Conservation (phyloP, 1,140 invertebrate genomes). For the Euglossa dilemma region DNA sequence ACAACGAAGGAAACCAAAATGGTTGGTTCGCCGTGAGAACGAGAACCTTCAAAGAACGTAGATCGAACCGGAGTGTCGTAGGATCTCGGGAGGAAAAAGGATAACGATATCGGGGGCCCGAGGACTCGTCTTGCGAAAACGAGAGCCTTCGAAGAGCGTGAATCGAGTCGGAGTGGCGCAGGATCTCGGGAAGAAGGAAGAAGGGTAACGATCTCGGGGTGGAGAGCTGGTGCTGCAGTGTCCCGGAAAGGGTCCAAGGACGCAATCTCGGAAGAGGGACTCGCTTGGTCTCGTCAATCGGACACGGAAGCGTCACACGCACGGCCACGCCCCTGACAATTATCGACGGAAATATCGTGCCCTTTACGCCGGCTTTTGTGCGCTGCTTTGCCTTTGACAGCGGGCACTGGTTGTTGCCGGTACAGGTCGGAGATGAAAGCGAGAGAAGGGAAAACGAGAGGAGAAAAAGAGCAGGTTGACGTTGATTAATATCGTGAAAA, state of each 20-base stretch:
- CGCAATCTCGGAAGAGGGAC: neutral
- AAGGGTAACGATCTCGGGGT: neutral
- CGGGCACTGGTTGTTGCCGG: neutral
- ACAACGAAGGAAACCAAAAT: too few relatives aligned
- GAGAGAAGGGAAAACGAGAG: neutral
- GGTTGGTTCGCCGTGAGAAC: too few relatives aligned
- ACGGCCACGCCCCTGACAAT: neutral
- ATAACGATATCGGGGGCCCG: neutral
- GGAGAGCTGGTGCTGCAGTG: neutral
- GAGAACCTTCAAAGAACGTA: too few relatives aligned
- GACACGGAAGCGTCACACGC: neutral
- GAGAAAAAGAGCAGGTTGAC: neutral
- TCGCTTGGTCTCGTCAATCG: neutral
- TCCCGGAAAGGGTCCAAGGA: slow-evolving; percentile 1
- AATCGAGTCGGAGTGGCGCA: neutral
- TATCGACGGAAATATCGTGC: neutral
- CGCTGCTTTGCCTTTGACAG: neutral
- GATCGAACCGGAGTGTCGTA: neutral
- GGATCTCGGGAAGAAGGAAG: neutral
- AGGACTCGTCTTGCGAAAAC: too few relatives aligned
- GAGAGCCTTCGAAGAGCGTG: too few relatives aligned
- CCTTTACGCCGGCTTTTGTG: neutral
- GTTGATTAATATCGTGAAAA: neutral
- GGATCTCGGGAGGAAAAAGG: neutral
- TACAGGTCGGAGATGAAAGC: neutral